phyloP scores from a whole-genome alignment of 2,888 invertebrate species.

The Brassicogethes aeneus region DNA sequence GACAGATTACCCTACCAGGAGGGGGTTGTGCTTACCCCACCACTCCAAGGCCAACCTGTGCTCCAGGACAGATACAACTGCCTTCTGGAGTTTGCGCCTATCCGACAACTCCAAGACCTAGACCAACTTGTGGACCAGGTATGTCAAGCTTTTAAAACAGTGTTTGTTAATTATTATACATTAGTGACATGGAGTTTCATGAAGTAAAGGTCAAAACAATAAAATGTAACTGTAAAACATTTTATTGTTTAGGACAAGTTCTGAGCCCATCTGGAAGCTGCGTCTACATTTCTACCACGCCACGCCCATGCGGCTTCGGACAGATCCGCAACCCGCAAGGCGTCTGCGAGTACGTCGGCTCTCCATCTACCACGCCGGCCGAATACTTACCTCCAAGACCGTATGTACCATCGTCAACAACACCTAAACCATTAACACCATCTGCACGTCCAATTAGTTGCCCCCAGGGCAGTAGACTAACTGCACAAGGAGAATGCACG shows the following conservation, averaged over 20 bases:
- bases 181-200: no score
- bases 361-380: slow-evolving; percentile 6
- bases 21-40: slow-evolving; percentile 14
- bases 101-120: slow-evolving; percentile 10
- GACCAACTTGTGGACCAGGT: slow-evolving; percentile 11
- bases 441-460: slow-evolving; percentile 11
- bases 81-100: not conserved
- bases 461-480: slow-evolving; percentile 13
- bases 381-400: slow-evolving; percentile 24
- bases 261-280: slow-evolving; percentile 9
- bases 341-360: slow-evolving; percentile 11
- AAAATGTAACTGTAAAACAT: not conserved
- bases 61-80: not conserved
- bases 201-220: not conserved
- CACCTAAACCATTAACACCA: slow-evolving; percentile 22
- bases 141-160: no score
- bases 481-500: slow-evolving; percentile 15
- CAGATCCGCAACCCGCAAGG: slow-evolving; percentile 7
- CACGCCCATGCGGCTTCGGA: slow-evolving; percentile 3
- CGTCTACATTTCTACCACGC: slow-evolving; percentile 2
- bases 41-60: slow-evolving; percentile 6
- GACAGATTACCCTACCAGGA: slow-evolving; percentile 22
- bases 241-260: slow-evolving; percentile 9
- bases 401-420: slow-evolving; percentile 23
- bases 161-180: no score